Evolutionary conservation across 1,140 invertebrate genomes (phyloP).

Genomic region (Drosophila erecta): DNA sequence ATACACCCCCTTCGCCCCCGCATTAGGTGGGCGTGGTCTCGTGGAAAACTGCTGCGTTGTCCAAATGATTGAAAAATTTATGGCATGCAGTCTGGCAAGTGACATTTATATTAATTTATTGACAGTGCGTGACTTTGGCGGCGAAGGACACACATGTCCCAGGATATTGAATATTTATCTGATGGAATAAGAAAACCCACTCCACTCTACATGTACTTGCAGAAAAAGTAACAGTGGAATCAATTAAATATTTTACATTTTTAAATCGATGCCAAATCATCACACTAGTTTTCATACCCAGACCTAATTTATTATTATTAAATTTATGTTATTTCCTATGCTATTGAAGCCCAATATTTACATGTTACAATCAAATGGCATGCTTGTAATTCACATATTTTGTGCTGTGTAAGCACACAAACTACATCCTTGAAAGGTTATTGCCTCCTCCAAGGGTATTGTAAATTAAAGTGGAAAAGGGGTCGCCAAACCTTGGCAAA

Average conservation of each 20-base stretch:
- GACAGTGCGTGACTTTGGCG: slow-evolving; percentile 48
- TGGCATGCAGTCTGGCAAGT: slow-evolving; percentile 49
- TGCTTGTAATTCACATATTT: background rate
- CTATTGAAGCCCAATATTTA: too few species aligned
- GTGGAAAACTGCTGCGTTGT: slow-evolving; percentile 39
- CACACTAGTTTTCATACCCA: too few species aligned
- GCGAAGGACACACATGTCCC: slow-evolving; percentile 38
- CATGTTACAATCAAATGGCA: too few species aligned
- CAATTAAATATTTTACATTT: too few species aligned
- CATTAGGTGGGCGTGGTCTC: slow-evolving; percentile 2
- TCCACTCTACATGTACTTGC: too few species aligned
- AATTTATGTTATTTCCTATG: too few species aligned
- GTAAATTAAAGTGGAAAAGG: slow-evolving; percentile 28
- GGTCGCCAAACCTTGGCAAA: slow-evolving; percentile 47
- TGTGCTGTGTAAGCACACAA: slow-evolving; percentile 11
- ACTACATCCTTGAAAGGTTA: slow-evolving; percentile 19
- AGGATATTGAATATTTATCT: slow-evolving; percentile 48
- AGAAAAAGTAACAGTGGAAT: background rate
- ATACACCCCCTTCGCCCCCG: slow-evolving; percentile 3
- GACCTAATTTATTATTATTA: too few species aligned
- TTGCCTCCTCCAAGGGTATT: slow-evolving; percentile 12
- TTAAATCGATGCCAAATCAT: too few species aligned
- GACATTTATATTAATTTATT: slow-evolving; percentile 64
- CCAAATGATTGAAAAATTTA: slow-evolving; percentile 55
- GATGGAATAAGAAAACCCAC: slow-evolving; percentile 19